Base-by-base conservation (phyloP, 1,140 invertebrate genomes). In the Brachionus rubens region DNA sequence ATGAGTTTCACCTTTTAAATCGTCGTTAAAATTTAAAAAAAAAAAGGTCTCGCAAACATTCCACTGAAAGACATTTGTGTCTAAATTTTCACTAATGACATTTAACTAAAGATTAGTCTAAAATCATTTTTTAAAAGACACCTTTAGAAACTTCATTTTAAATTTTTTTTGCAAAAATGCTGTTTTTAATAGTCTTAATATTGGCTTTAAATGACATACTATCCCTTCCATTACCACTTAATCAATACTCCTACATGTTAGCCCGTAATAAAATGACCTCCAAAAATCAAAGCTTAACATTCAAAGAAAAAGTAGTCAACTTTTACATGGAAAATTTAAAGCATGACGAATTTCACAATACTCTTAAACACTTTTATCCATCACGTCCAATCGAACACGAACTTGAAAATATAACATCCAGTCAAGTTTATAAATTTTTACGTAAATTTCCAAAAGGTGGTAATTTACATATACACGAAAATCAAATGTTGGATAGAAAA, bases 281-380 rank as follows among this genome's bases (percentile, higher is more conserved):
- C 3, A 33, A 40, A 62, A 62, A 41, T 36, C 3, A 36, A 3
- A 5, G 21, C 14, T 30, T 70, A 36, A 70, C 43, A 24, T 21
- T 28, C 28, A 75, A 75, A 47, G 72, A 75, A 75, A 54, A 41
- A 75, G 19, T 56, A 36, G 50, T 75, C 14, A 75, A 75, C 24
- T 41, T 75, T 26, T 75, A 56, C 30, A 40, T 54, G 48, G 48
- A 75, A 54, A 41, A 30, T 9, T 19, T 75, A 3, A 54, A 54
- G 41, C n/a, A 24, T 41, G 30, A 56, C 3, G 72, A 75, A 19
- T 75, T 75, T 16, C 10, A 21, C n/a, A 16, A 75, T 9, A 75
- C 72, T 46, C 10, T 7, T n/a, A 12, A 41, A 30, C 26, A 56
- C 12, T 75, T 75, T 56, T 59, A 24, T 47, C 50, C 72, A 41